Base-by-base conservation (phyloP, 2,113 vertebrate genomes). In the Oreocharis arfaki region DNA sequence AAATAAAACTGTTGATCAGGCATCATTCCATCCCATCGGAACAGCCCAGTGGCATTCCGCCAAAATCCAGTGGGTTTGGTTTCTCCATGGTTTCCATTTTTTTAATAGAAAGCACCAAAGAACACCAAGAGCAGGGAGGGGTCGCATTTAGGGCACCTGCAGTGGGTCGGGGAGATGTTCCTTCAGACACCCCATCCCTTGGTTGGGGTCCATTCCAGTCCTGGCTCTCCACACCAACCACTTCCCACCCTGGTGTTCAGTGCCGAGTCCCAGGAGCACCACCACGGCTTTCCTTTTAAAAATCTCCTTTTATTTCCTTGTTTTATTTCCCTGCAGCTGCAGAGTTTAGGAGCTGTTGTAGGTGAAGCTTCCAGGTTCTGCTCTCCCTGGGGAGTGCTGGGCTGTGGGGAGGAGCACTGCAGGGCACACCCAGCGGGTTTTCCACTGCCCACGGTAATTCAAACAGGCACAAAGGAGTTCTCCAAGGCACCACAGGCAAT, bases 351-450 rank as follows among this genome's bases (percentile, higher is more conserved):
- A 57, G 12, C 3, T 0, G 0, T 10, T 35, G 21, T 33, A 39
- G 88, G 75, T 64, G 64, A 27, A 39, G 35, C 47, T 67, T 57
- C 16, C 60, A 73, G 44, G 22, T 10, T 67, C 59, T 47, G 2
- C 0, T 47, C 57, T 52, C 47, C 13, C 52, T 0, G 2, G 23
- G 0, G 2, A 27, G 50, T 33, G 55, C 44, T 2, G 2, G 80
- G 33, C 52, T 39, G 30, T 28, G 0, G 2, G 50, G 28, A 68
- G 49, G 24, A 81, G 61, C 79, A 56, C 33, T 47, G 59, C 9
- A 9, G 74, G 55, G 81, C 74, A n/a, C 3, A 4, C 52, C 14
- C 22, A 53, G 74, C 11, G 65, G 35, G 39, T 76, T 94, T 91
- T 87, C 82, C 87, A 60, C 52, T 32, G 33, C 57, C 81, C 71